A percentile compares a stretch with the other conserved stretches of the same genome.
phyloP scores from a whole-genome alignment of 2,113 vertebrate genomes.

The Epinephelus cyanopodus region DNA sequence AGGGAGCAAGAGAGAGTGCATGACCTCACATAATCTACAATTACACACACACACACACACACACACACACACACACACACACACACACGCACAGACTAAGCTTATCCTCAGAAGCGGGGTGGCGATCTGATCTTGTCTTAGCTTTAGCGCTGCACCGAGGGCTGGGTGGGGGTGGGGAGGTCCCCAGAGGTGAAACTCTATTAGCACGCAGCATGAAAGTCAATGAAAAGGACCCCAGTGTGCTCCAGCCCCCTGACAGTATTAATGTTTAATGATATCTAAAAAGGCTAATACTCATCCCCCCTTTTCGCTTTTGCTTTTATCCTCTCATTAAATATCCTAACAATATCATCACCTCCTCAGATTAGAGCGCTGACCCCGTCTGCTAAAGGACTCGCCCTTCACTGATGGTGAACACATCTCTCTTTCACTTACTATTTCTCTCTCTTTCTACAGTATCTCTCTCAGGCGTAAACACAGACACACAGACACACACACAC shows the following conservation, averaged over 20 bases:
- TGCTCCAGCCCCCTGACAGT: slow-evolving; percentile 73
- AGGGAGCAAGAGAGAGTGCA: slow-evolving; percentile 34
- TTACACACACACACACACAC: slow-evolving; percentile 19
- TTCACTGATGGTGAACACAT: slow-evolving; percentile 34
- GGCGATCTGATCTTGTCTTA: slow-evolving; percentile 59
- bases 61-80: slow-evolving; percentile 17
- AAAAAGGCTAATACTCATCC: slow-evolving; percentile 77
- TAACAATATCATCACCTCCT: slow-evolving; percentile 71
- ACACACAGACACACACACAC: not conserved
- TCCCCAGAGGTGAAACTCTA: slow-evolving; percentile 79
- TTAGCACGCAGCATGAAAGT: slow-evolving; percentile 81
- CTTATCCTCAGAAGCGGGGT: slow-evolving; percentile 67
- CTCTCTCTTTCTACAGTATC: not conserved
- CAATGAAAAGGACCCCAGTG: slow-evolving; percentile 72
- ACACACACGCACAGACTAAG: slow-evolving; percentile 53
- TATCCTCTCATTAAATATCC: slow-evolving; percentile 73
- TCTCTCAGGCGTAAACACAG: not conserved
- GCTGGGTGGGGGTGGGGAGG: slow-evolving; percentile 39
- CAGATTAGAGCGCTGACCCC: slow-evolving; percentile 75
- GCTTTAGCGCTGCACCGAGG: slow-evolving; percentile 26
- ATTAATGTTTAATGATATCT: slow-evolving; percentile 86
- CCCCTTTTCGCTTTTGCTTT: slow-evolving; percentile 47
- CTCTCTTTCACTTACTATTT: not conserved
- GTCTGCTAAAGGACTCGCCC: slow-evolving; percentile 68
- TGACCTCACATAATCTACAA: slow-evolving; percentile 44